Conservation (phyloP, 2,888 invertebrate species). For the Anodontia alba region DNA sequence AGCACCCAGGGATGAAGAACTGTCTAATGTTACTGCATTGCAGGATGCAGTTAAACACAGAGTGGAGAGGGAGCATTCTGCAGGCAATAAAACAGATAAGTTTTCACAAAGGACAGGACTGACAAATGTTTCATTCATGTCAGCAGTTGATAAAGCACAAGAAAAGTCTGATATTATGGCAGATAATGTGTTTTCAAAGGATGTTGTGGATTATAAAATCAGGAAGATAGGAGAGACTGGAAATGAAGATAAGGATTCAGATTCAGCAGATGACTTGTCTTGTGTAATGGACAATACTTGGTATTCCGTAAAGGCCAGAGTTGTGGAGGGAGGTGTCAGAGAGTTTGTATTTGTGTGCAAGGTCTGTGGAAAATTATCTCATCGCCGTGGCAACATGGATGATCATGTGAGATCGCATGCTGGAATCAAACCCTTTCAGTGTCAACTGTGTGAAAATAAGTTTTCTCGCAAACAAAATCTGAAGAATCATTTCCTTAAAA, state of each 20-base stretch:
- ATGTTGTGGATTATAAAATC: too few relatives aligned
- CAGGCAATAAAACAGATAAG: too few relatives aligned
- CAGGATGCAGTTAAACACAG: too few relatives aligned
- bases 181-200: too few relatives aligned
- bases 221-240: too few relatives aligned
- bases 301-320: conserved; percentile 1
- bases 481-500: neutral
- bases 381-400: neutral
- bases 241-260: neutral
- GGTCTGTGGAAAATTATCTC: neutral
- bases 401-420: conserved; percentile 3
- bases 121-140: too few relatives aligned
- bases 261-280: neutral
- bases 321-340: neutral
- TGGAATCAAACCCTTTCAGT: neutral
- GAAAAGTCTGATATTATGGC: too few relatives aligned
- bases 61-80: too few relatives aligned
- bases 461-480: neutral
- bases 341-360: neutral
- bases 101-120: too few relatives aligned
- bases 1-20: too few relatives aligned
- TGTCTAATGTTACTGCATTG: too few relatives aligned
- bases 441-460: neutral
- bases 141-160: too few relatives aligned
- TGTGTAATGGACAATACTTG: neutral